phyloP scores from a whole-genome alignment of 2,888 invertebrate genomes.

The Pollenia labialis region DNA sequence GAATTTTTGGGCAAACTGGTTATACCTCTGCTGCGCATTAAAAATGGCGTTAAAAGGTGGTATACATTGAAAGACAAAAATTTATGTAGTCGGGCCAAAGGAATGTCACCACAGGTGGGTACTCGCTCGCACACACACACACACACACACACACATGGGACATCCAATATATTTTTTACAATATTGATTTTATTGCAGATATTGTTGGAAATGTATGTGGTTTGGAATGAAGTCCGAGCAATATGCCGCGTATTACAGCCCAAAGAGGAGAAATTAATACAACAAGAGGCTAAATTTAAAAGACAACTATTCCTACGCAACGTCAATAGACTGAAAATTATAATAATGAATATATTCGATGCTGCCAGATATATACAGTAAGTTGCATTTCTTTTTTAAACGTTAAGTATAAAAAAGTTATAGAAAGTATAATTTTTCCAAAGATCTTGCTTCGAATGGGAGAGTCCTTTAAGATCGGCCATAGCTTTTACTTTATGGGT shows the following conservation, averaged over 20 bases:
- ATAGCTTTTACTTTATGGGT: constrained; percentile 94
- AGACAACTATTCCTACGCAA: constrained; percentile 96
- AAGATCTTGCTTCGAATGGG: constrained; percentile 99
- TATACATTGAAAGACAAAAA: constrained; percentile 98
- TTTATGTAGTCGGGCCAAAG: constrained; percentile 94
- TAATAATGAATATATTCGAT: constrained; percentile 95
- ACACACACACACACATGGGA: too few species aligned
- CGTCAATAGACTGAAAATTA: constrained; percentile 95
- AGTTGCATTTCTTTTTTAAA: constrained; percentile 81
- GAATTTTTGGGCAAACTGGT: constrained; percentile 97
- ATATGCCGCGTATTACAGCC: constrained; percentile 97
- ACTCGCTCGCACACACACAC: too few species aligned
- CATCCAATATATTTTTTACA: background rate
- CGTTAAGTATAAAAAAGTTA: background rate
- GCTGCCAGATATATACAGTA: constrained; percentile 95
- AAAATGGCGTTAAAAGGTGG: constrained; percentile 97
- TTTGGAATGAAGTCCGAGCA: constrained; percentile 97
- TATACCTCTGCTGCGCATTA: constrained; percentile 93
- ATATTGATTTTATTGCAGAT: constrained; percentile 85
- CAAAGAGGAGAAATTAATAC: constrained; percentile 97
- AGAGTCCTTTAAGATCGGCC: constrained; percentile 93
- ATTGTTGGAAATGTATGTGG: constrained; percentile 94
- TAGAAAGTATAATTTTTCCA: background rate
- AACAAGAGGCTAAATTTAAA: constrained; percentile 97
- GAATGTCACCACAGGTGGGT: constrained; percentile 90